phyloP scores from a whole-genome alignment of 2,113 vertebrate species.

The Burhinus oedicnemus region DNA sequence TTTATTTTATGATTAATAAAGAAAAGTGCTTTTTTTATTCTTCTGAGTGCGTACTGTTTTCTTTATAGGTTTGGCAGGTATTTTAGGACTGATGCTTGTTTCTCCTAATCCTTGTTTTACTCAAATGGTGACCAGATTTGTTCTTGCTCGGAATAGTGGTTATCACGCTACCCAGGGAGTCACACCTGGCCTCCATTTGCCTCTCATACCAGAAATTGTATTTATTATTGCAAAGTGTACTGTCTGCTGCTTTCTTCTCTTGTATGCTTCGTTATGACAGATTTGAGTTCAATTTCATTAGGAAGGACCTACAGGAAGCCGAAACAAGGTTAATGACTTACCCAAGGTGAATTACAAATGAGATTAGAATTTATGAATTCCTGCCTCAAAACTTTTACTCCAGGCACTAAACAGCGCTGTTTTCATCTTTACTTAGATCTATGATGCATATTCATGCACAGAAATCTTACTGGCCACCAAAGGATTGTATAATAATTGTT shows the following conservation, averaged over 20 bases:
- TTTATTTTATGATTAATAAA: constrained; percentile 27
- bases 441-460: not conserved
- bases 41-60: not conserved
- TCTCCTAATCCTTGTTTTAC: constrained; percentile 31
- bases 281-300: not conserved
- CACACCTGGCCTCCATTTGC: constrained; percentile 45
- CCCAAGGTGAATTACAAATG: not conserved
- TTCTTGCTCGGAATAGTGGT: constrained; percentile 6
- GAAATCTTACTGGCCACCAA: not conserved
- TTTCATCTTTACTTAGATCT: not conserved
- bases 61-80: constrained; percentile 37
- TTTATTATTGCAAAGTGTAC: not conserved
- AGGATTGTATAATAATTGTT: not conserved
- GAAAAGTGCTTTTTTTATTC: not conserved
- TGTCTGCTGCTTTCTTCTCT: not conserved
- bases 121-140: constrained; percentile 52
- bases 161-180: constrained; percentile 14
- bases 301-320: not conserved
- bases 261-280: not conserved
- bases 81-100: constrained; percentile 33
- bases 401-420: not conserved
- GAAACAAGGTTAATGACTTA: not conserved
- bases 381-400: not conserved
- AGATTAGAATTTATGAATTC: not conserved
- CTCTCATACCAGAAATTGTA: not conserved